These are phyloP conservation scores for Ramphastos sulfuratus DNA, from an alignment of 2,113 vertebrate genomes.

Conservation along the genomic window DNA sequence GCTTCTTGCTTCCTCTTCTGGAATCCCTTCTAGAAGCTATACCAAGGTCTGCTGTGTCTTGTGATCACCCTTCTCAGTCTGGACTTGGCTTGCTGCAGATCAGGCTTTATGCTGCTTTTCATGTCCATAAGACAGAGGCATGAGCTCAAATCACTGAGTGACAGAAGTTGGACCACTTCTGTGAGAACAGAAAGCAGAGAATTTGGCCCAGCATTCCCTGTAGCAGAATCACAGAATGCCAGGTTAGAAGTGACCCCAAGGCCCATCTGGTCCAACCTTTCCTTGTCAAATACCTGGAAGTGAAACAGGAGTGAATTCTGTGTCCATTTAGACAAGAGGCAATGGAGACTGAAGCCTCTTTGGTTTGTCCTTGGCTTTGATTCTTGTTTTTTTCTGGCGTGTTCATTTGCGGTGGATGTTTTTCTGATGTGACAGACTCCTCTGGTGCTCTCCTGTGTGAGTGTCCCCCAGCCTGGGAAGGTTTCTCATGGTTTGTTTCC, in stretches of 20 bases:
- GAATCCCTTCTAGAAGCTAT: background rate
- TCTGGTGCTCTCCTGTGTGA: background rate
- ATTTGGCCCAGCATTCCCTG: background rate
- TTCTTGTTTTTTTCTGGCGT: background rate
- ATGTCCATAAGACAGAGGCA: background rate
- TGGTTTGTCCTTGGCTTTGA: background rate
- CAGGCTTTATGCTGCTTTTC: background rate
- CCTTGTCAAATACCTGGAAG: background rate
- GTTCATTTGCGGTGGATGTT: background rate
- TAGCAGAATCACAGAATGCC: background rate
- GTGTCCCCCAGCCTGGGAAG: background rate
- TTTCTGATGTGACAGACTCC: background rate
- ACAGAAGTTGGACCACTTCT: background rate
- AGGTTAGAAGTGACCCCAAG: no score
- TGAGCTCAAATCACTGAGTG: background rate
- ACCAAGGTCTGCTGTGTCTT: background rate
- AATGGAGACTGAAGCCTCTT: background rate
- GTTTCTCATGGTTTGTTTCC: constrained; percentile 34
- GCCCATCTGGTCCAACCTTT: background rate
- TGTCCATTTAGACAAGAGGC: background rate
- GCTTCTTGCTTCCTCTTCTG: background rate
- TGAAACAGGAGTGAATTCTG: background rate
- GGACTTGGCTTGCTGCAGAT: background rate
- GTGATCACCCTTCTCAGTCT: background rate
- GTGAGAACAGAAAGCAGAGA: background rate